These are phyloP conservation scores for Pimephales promelas DNA, from an alignment of 2,113 vertebrate species.

Conservation along the genomic window DNA sequence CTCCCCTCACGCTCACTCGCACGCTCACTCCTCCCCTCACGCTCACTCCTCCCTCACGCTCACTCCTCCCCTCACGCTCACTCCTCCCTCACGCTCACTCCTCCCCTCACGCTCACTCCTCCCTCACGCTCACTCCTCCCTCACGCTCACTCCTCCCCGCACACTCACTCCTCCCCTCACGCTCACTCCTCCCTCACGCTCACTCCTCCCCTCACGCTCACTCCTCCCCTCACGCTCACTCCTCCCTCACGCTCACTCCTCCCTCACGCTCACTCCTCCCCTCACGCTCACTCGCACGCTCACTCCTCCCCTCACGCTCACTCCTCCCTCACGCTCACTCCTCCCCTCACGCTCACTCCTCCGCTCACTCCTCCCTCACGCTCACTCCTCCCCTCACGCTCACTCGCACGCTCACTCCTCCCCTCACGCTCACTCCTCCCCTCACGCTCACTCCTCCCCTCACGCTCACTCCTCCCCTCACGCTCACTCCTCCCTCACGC, in stretches of 20 bases:
- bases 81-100: background rate
- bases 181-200: background rate
- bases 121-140: background rate
- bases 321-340: too few species aligned
- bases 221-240: background rate
- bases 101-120: background rate
- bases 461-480: too few species aligned
- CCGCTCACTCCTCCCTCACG: too few species aligned
- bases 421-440: too few species aligned
- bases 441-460: too few species aligned
- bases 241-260: background rate
- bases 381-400: background rate
- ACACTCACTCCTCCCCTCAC: background rate
- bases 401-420: too few species aligned
- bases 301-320: too few species aligned
- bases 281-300: background rate
- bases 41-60: too few species aligned
- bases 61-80: background rate
- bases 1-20: too few species aligned
- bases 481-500: too few species aligned
- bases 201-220: background rate
- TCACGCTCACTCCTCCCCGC: background rate
- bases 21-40: too few species aligned
- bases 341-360: too few species aligned
- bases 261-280: background rate